phyloP scores from a whole-genome alignment of 37 sponge, comb jelly and placozoan genomes.

The Tethya wilhelma region DNA sequence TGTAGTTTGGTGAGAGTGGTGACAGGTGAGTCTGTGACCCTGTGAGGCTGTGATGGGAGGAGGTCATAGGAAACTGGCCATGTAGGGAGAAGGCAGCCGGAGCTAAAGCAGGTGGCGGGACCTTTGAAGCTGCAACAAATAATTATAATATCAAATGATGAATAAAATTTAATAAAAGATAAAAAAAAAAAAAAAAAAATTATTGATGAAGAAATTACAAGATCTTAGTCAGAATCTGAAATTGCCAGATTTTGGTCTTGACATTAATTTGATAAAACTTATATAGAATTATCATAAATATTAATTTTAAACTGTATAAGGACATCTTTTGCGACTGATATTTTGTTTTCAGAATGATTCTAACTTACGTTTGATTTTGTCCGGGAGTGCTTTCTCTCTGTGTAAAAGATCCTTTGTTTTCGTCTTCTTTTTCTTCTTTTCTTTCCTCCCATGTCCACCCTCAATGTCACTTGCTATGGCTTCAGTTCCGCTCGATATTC shows the following conservation, averaged over 20 bases:
- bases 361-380: conserved; percentile 23
- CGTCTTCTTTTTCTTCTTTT: conserved; percentile 49
- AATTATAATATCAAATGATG: too few relatives aligned
- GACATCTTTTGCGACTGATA: background rate
- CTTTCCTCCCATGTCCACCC: conserved; percentile 1
- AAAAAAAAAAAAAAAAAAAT: too few relatives aligned
- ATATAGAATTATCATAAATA: too few relatives aligned
- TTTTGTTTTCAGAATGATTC: background rate
- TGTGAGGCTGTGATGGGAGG: conserved; percentile 16
- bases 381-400: conserved; percentile 17
- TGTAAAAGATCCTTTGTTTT: conserved; percentile 9
- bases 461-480: conserved; percentile 22
- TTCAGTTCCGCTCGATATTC: conserved; percentile 31
- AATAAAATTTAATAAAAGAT: too few relatives aligned
- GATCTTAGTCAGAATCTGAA: too few relatives aligned
- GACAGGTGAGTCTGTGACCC: conserved; percentile 16
- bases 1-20: conserved; percentile 20
- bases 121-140: too few relatives aligned
- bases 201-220: too few relatives aligned
- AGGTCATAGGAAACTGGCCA: background rate
- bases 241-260: too few relatives aligned
- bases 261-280: too few relatives aligned
- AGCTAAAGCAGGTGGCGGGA: too few relatives aligned
- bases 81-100: too few relatives aligned
- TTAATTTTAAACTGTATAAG: too few relatives aligned